Percentiles rank a stretch among this genome's conserved stretches.
Evolutionary conservation across 2,797 vertebrate species (phyloP).

Genomic region (Thripadectes ignobilis): DNA sequence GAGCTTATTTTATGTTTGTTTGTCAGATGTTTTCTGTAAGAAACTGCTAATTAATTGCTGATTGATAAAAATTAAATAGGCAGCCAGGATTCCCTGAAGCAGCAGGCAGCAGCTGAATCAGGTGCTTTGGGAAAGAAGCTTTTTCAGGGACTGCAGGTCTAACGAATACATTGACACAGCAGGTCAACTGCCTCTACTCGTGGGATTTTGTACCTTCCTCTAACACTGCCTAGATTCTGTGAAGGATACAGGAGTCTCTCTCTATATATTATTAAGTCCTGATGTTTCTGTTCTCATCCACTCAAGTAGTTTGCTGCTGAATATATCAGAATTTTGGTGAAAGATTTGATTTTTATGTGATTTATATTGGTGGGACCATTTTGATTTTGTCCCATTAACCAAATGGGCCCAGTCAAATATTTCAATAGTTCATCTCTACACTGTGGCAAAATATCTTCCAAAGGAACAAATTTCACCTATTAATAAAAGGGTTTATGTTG

Average conservation of each 20-base stretch:
- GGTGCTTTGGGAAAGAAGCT: not conserved
- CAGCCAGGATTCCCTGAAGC: constrained; percentile 13
- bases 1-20: constrained; percentile 43
- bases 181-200: not conserved
- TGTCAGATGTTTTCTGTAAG: constrained; percentile 9
- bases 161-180: not conserved
- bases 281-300: not conserved
- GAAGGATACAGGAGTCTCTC: not conserved
- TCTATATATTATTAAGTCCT: not conserved
- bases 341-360: not conserved
- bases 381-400: not conserved
- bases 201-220: not conserved
- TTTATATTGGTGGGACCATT: not conserved
- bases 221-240: not conserved
- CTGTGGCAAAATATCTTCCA: not conserved
- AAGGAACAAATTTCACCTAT: not conserved
- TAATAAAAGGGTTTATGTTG: not conserved
- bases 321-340: not conserved
- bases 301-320: not conserved
- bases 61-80: constrained; percentile 17
- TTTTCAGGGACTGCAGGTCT: not conserved
- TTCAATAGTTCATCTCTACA: not conserved
- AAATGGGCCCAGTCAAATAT: not conserved
- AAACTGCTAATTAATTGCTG: constrained; percentile 59
- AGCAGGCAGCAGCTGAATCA: not conserved